Conservation (phyloP, 2,888 invertebrate genomes). For the Hesperia comma region DNA sequence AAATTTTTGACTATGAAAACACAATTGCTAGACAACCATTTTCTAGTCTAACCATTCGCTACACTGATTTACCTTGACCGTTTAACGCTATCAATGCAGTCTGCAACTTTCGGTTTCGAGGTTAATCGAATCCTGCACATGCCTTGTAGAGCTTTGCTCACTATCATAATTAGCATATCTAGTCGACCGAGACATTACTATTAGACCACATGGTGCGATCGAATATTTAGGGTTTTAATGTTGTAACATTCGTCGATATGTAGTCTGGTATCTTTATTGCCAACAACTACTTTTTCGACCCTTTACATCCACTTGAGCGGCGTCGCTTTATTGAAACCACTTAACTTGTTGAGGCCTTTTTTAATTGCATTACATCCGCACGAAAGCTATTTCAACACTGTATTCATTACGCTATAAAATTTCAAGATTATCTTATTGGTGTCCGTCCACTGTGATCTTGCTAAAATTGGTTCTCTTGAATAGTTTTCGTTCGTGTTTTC, state of each 20-base stretch:
- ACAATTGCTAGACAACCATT: conserved; percentile 10
- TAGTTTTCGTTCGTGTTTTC: conserved; percentile 56
- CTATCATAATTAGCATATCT: conserved; percentile 54
- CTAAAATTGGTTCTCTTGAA: conserved; percentile 46
- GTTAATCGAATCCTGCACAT: conserved; percentile 61
- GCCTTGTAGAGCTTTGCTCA: conserved; percentile 49
- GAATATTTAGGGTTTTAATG: neutral
- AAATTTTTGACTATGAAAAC: conserved; percentile 16
- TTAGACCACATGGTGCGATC: conserved; percentile 20
- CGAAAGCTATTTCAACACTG: conserved; percentile 47
- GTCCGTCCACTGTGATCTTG: conserved; percentile 44
- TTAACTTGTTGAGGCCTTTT: conserved; percentile 51
- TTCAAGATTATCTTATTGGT: conserved; percentile 35
- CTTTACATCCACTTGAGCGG: conserved; percentile 33
- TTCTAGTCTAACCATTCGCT: conserved; percentile 46
- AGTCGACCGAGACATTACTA: conserved; percentile 40
- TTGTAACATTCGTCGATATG: too few species aligned
- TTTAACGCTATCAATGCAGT: conserved; percentile 57
- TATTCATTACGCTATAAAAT: conserved; percentile 52
- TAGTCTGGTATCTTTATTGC: conserved; percentile 34
- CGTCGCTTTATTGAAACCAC: conserved; percentile 49
- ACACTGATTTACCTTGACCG: conserved; percentile 73
- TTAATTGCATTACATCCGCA: conserved; percentile 53
- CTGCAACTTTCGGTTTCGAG: conserved; percentile 73
- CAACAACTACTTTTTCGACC: conserved; percentile 35